A percentile compares a stretch with the other conserved stretches of the same genome.
Conservation (phyloP, 2,113 vertebrate species). For the Saccopteryx bilineata region DNA sequence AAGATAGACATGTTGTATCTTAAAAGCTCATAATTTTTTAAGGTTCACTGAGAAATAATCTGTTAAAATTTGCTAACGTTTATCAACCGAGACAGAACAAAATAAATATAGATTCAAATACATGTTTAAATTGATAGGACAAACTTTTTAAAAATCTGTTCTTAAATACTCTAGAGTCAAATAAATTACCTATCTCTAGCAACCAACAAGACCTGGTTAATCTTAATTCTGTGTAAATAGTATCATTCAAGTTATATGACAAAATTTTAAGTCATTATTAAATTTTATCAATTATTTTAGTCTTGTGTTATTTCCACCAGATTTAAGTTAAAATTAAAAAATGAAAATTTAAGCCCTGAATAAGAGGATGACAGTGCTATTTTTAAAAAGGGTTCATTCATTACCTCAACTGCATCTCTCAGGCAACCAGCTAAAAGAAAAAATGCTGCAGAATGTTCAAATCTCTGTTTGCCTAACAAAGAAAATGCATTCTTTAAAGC, state of each 20-base stretch:
- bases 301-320: slow-evolving; percentile 33
- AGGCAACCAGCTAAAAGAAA: slow-evolving; percentile 97
- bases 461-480: slow-evolving; percentile 97
- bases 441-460: slow-evolving; percentile 98
- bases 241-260: not conserved
- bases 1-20: not conserved
- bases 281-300: slow-evolving; percentile 43
- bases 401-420: slow-evolving; percentile 98
- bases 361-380: not conserved
- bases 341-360: not conserved
- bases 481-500: slow-evolving; percentile 99
- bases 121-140: not conserved
- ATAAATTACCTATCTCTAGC: not conserved
- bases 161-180: slow-evolving; percentile 45
- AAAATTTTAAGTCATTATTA: slow-evolving; percentile 43
- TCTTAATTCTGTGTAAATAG: slow-evolving; percentile 41
- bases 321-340: slow-evolving; percentile 54
- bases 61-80: not conserved
- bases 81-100: slow-evolving; percentile 35
- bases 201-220: not conserved
- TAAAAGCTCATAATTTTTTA: slow-evolving; percentile 7
- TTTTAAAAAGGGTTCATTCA: slow-evolving; percentile 11
- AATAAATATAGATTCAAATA: not conserved
- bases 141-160: slow-evolving; percentile 33
- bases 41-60: slow-evolving; percentile 40